Percentiles rank a stretch among this genome's conserved stretches.
These are phyloP conservation scores for Leptopterna dolabrata DNA, from an alignment of 2,888 invertebrate genomes.

Conservation along the genomic window DNA sequence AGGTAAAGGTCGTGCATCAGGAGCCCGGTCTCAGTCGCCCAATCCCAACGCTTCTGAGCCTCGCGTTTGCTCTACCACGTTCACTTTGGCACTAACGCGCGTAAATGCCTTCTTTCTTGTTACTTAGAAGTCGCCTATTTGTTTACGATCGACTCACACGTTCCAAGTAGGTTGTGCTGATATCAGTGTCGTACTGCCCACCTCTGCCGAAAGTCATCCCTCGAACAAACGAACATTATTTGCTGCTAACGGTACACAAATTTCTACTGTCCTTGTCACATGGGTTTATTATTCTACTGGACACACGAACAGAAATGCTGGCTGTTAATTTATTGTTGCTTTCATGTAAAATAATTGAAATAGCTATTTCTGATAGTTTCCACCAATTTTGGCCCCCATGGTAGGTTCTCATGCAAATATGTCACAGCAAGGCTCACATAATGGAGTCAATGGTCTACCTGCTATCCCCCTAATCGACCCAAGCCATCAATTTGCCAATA, in stretches of 20 bases:
- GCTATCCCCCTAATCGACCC: not conserved
- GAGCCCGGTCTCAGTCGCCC: not conserved
- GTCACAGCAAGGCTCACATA: not conserved
- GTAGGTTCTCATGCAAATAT: not conserved
- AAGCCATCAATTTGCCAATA: not conserved
- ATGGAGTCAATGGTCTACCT: not conserved
- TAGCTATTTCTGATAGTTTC: no score
- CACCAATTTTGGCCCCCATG: no score
- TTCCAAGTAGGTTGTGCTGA: conserved; percentile 6
- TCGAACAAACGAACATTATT: not conserved
- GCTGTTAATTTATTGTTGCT: no score
- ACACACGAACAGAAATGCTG: no score
- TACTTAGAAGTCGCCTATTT: not conserved
- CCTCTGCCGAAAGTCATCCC: not conserved
- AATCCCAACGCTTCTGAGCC: not conserved
- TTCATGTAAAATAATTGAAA: no score
- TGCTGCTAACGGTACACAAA: conserved; percentile 19
- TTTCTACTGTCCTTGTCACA: not conserved
- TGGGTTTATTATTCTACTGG: no score
- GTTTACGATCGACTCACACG: not conserved
- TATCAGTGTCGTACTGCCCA: not conserved
- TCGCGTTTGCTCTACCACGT: conserved; percentile 5
- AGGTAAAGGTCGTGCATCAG: not conserved
- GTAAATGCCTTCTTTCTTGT: not conserved
- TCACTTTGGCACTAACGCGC: not conserved